A percentile compares a stretch with the other conserved stretches of the same genome.
Evolutionary conservation across 2,113 vertebrate genomes (phyloP).

Genomic region (Neotragus pygmaeus): DNA sequence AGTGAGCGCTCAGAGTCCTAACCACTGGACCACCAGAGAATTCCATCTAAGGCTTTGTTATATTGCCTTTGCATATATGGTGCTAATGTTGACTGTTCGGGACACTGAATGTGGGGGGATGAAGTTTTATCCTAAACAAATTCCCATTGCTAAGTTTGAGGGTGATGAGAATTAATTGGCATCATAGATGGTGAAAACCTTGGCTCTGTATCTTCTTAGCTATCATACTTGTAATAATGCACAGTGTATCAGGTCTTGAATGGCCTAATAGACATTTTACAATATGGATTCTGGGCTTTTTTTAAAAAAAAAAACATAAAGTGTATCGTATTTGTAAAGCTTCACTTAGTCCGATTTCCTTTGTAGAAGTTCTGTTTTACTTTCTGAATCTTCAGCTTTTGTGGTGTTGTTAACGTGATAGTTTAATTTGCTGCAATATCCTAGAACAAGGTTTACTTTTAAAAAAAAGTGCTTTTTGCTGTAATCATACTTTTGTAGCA

Average conservation of each 20-base stretch:
- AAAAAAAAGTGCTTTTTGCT: neutral
- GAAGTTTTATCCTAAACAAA: neutral
- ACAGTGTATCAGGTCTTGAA: neutral
- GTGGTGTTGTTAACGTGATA: neutral
- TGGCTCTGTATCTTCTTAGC: neutral
- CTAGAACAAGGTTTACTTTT: neutral
- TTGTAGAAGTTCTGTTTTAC: slow-evolving; percentile 3
- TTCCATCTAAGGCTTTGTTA: neutral
- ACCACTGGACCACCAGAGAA: neutral
- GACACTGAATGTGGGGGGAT: neutral
- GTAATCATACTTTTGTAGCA: neutral
- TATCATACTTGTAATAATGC: neutral
- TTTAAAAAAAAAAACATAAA: neutral
- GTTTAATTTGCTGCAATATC: neutral
- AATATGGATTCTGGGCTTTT: neutral
- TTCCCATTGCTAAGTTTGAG: neutral
- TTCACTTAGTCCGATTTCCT: neutral
- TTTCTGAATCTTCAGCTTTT: neutral
- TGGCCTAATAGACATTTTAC: neutral
- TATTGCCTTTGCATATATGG: neutral
- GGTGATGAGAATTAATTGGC: neutral
- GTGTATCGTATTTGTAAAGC: neutral
- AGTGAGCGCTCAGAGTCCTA: neutral
- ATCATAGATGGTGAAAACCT: neutral
- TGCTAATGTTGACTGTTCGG: neutral